These are phyloP conservation scores for Aphaenogaster floridana DNA, from an alignment of 1,140 invertebrate genomes.

Conservation along the genomic window DNA sequence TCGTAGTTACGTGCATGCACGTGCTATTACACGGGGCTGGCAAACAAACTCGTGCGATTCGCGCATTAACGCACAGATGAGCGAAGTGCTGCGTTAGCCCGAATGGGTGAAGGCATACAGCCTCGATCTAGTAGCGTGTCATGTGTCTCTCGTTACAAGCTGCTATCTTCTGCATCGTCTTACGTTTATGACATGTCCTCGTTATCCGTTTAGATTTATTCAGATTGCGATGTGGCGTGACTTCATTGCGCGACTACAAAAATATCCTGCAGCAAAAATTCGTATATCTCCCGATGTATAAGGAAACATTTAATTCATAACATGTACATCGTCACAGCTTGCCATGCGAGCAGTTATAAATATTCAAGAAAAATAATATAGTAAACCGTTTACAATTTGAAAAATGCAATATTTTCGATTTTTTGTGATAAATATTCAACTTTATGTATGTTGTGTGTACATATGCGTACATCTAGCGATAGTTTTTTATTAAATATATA, in stretches of 20 bases:
- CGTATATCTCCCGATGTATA: background rate
- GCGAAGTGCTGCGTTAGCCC: conserved; percentile 29
- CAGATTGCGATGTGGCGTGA: conserved; percentile 59
- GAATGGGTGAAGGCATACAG: conserved; percentile 58
- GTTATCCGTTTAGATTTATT: conserved; percentile 62
- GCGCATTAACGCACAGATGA: conserved; percentile 79
- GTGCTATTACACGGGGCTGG: conserved; percentile 80
- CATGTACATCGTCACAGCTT: background rate
- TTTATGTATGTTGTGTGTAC: background rate
- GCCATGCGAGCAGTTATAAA: background rate
- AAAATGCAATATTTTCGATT: background rate
- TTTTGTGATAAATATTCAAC: background rate
- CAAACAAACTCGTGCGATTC: conserved; percentile 79
- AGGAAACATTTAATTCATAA: conserved; percentile 4
- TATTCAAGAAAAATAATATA: background rate
- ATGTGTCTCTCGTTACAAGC: conserved; percentile 66
- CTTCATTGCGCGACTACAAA: conserved; percentile 28
- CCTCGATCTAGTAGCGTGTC: conserved; percentile 67
- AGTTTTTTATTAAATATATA: background rate
- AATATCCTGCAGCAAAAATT: conserved; percentile 26
- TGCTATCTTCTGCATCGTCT: conserved; percentile 42
- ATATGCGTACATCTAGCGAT: background rate
- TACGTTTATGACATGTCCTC: conserved; percentile 46
- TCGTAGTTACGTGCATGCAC: conserved; percentile 71
- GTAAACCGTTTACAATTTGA: background rate